Base-by-base conservation (phyloP, 2,888 invertebrate genomes). In the Leptogaster cylindrica region DNA sequence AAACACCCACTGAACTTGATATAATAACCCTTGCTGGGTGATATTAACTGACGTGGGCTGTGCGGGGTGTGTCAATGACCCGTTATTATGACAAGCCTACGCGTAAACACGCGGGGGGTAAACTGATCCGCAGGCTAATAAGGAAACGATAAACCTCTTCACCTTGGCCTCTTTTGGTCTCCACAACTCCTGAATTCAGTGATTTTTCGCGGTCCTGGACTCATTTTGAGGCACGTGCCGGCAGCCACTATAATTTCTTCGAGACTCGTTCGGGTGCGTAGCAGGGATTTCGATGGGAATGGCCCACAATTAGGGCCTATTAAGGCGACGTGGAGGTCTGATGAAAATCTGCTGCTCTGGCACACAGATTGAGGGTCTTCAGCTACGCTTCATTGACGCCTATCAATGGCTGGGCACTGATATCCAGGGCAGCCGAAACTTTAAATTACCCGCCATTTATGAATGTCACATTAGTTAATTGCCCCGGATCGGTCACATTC, bases 381-480 rank as follows among this genome's bases (percentile, higher is more conserved):
- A 6, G 41, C 18, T 14, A 41, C 41, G 41, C 41, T 14, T 41
- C 41, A 41, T 41, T 41, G 41, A n/a, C 18, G 41, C 14, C 41
- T 3, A 7, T 41, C 16, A 14, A 18, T 41, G 41, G 16, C 14
- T 7, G 18, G 41, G 16, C 41, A 16, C 16, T 18, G 10, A 41
- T 18, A 16, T 6, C 18, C 14, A 41, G 12, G 55, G 52, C 36
- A 20, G 12, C 28, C 52, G 27, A 58, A 31, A 48, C 46, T 48
- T 48, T 41, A 66, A 66, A 58, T 66, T 44, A 48, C 36, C n/a
- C 44, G n/a, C 58, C 33, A 55, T 66, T 66, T 33, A 61, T 44
- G 66, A 58, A 58, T 66, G 66, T 61, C 64, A 51, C 39, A 51
- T 52, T 64, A 46, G 50, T 68, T 68, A 68, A 68, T 68, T 68